A percentile compares a stretch with the other conserved stretches of the same genome.
Conservation (phyloP, 2,797 vertebrate genomes). For the Ibycter americanus region DNA sequence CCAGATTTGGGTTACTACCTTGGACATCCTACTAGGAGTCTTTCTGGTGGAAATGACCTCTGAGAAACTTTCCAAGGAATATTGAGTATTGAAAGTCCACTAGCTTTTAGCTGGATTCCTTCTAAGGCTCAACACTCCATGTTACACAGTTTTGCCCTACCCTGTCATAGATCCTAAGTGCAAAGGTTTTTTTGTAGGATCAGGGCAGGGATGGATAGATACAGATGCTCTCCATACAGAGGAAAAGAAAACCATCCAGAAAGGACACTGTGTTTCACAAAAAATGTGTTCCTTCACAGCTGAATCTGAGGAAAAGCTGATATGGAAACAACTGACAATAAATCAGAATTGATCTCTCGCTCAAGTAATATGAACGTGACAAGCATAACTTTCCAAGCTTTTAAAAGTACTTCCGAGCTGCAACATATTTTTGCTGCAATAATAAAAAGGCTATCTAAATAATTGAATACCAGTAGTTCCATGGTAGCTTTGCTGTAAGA, state of each 20-base stretch:
- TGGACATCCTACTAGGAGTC: background rate
- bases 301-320: background rate
- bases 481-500: background rate
- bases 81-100: background rate
- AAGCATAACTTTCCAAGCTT: background rate
- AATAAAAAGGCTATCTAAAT: constrained; percentile 3
- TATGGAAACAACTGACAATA: background rate
- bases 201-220: background rate
- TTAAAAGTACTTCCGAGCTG: background rate
- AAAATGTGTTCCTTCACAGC: background rate
- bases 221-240: background rate
- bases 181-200: background rate
- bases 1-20: background rate
- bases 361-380: background rate
- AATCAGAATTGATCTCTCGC: background rate
- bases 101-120: background rate
- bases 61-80: background rate
- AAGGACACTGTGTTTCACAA: background rate
- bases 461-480: background rate
- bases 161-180: background rate
- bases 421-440: background rate
- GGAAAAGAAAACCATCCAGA: background rate
- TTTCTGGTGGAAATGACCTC: background rate
- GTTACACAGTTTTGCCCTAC: background rate
- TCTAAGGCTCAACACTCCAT: background rate